Evolutionary conservation across 2,797 vertebrate species (phyloP).

Genomic region (Phalloptychus januarius): DNA sequence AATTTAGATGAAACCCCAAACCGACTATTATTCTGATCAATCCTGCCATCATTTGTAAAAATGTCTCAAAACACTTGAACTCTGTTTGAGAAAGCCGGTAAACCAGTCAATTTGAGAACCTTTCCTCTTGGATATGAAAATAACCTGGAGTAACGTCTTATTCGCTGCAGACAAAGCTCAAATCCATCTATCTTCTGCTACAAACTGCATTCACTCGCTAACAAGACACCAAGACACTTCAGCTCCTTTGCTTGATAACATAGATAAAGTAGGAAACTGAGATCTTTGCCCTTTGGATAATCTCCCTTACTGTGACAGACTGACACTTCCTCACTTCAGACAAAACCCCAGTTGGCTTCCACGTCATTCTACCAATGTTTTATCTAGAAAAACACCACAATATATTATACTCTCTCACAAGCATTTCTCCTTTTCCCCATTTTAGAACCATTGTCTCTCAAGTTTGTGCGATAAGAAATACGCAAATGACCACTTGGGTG

Average conservation of each 20-base stretch:
- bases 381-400: neutral
- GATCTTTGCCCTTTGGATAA: conserved; percentile 1
- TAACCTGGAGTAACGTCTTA: neutral
- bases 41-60: neutral
- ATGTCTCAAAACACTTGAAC: neutral
- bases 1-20: neutral
- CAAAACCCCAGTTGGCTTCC: neutral
- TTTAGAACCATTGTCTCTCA: neutral
- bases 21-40: neutral
- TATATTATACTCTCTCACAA: neutral
- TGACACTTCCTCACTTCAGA: neutral
- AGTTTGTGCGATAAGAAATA: neutral
- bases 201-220: neutral
- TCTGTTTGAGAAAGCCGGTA: neutral
- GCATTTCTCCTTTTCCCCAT: neutral
- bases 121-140: neutral
- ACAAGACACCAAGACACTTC: neutral
- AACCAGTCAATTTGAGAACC: neutral
- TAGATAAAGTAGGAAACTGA: neutral
- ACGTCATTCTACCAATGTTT: neutral
- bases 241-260: neutral
- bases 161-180: neutral
- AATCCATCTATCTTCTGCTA: neutral
- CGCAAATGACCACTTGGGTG: neutral
- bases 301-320: neutral